phyloP scores from a whole-genome alignment of 2,113 vertebrate genomes.

The Cathartes aura region DNA sequence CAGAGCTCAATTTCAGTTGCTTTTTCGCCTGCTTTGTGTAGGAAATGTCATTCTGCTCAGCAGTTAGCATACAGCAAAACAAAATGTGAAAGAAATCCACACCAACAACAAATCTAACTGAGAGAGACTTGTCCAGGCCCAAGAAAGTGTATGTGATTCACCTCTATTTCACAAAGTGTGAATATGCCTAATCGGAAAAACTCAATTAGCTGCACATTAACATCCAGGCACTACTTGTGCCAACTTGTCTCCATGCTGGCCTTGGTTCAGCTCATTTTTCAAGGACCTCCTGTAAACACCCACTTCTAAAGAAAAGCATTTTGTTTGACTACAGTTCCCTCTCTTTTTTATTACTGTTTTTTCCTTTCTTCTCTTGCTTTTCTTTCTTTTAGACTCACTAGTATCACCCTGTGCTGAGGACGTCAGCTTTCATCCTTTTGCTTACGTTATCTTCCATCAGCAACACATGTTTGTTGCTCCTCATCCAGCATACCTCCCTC shows the following conservation, averaged over 20 bases:
- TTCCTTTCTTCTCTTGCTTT: background rate
- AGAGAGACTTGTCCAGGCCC: background rate
- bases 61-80: background rate
- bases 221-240: background rate
- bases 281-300: background rate
- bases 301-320: background rate
- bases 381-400: background rate
- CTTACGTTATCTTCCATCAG: background rate
- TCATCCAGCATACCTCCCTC: background rate
- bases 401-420: background rate
- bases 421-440: background rate
- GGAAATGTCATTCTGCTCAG: background rate
- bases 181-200: background rate
- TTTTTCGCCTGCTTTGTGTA: background rate
- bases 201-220: background rate
- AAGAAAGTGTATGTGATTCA: background rate
- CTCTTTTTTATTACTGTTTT: background rate
- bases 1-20: accelerated
- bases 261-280: background rate
- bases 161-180: background rate
- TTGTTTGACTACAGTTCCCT: background rate
- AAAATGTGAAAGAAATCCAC: background rate
- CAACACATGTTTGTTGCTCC: background rate
- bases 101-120: background rate
- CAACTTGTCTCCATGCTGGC: background rate